Conservation (phyloP, 2,113 vertebrate species). For the Tragelaphus scriptus region DNA sequence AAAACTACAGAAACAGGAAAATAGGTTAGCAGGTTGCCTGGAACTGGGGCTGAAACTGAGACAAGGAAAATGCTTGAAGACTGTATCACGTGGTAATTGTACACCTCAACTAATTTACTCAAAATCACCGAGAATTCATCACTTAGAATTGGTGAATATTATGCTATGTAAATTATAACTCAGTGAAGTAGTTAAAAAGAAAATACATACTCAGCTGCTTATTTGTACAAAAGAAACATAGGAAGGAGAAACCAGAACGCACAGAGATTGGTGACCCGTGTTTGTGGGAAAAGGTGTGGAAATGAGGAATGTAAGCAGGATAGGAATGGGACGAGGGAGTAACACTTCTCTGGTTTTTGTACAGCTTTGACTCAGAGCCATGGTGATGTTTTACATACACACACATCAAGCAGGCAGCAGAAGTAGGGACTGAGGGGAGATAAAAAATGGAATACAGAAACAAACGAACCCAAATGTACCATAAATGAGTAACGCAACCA, state of each 20-base stretch:
- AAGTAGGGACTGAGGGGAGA: background rate
- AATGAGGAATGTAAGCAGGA: background rate
- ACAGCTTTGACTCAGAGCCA: background rate
- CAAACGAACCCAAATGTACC: background rate
- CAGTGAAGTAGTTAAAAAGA: background rate
- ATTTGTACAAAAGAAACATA: background rate
- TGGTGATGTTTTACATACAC: background rate
- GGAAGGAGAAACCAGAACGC: background rate
- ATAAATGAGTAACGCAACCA: background rate
- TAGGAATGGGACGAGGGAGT: background rate
- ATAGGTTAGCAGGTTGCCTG: background rate
- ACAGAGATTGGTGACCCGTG: background rate
- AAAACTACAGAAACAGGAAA: background rate
- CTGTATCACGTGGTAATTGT: background rate
- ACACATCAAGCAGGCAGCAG: background rate
- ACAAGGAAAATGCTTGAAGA: background rate
- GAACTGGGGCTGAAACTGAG: background rate
- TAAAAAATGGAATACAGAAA: background rate
- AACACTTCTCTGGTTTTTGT: background rate
- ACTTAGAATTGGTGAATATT: background rate
- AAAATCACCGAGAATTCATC: background rate
- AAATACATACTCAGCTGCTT: background rate
- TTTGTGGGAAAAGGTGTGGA: background rate
- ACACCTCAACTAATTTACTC: background rate
- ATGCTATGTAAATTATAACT: background rate